Conservation (phyloP, 2,797 vertebrate genomes). For the Botia almorhae region DNA sequence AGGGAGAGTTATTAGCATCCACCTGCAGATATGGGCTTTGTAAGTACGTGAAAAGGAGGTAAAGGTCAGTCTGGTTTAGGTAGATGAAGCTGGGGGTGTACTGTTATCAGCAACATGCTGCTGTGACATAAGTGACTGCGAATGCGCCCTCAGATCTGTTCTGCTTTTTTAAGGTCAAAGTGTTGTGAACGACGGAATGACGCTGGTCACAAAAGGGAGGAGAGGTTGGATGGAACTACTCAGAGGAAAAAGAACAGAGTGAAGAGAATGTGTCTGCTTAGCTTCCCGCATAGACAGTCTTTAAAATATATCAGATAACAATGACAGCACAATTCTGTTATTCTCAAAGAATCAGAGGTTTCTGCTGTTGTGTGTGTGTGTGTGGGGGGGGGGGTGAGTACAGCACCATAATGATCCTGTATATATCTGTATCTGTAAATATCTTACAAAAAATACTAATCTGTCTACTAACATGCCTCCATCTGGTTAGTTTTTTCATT, state of each 20-base stretch:
- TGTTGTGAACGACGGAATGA: constrained; percentile 17
- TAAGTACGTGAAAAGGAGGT: constrained; percentile 69
- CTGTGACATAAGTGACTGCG: constrained; percentile 32
- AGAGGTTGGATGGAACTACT: not conserved
- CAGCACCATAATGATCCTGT: too few relatives aligned
- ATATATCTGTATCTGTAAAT: not conserved
- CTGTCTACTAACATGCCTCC: not conserved
- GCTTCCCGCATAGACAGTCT: not conserved
- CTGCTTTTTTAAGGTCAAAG: constrained; percentile 11
- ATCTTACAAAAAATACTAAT: too few relatives aligned
- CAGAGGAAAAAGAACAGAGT: not conserved
- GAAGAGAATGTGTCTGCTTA: constrained; percentile 5
- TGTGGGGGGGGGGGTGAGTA: not conserved
- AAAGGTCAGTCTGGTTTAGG: constrained; percentile 55
- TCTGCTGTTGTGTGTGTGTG: not conserved
- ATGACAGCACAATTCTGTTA: not conserved
- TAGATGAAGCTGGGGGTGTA: not conserved
- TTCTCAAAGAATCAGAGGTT: constrained; percentile 31
- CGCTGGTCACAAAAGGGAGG: not conserved
- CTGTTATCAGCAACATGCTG: constrained; percentile 21
- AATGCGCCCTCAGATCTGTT: constrained; percentile 23
- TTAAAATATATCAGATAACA: constrained; percentile 35
- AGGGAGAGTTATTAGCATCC: constrained; percentile 70
- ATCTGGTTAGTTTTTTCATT: not conserved
- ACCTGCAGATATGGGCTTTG: constrained; percentile 73